Percentiles rank a stretch among this genome's conserved stretches.
phyloP scores from a whole-genome alignment of 2,113 vertebrate genomes.

The Podarcis cretensis region DNA sequence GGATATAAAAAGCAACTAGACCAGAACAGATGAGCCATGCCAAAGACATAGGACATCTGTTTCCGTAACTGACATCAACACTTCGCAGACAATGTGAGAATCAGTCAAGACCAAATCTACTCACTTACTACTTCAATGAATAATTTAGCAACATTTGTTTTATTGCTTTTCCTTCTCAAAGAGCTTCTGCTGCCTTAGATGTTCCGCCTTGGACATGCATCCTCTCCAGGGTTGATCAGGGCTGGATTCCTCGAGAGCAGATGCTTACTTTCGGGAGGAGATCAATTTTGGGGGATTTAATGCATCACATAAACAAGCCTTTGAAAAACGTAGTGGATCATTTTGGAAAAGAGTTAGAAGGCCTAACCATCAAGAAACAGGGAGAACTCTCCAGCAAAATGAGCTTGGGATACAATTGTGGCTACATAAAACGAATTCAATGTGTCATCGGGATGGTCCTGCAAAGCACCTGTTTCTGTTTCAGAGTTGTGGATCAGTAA shows the following conservation, averaged over 20 bases:
- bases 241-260: slow-evolving; percentile 20
- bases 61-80: neutral
- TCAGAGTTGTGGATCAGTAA: neutral
- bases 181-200: neutral
- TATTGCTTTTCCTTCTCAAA: neutral
- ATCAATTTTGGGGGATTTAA: neutral
- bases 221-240: neutral
- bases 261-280: neutral
- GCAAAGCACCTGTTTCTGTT: neutral
- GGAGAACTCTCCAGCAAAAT: neutral
- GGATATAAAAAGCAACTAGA: neutral
- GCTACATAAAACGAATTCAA: neutral
- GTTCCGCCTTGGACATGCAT: neutral
- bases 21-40: neutral
- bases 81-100: neutral
- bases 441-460: neutral
- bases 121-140: neutral
- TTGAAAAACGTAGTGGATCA: neutral
- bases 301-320: neutral
- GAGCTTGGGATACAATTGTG: neutral
- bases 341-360: neutral
- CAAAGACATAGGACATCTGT: neutral
- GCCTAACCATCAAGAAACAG: neutral
- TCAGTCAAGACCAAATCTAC: neutral
- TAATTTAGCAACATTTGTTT: neutral